These are phyloP conservation scores for Heliopora coerulea DNA, from an alignment of 92 coral and sea anemone species.

Conservation along the genomic window DNA sequence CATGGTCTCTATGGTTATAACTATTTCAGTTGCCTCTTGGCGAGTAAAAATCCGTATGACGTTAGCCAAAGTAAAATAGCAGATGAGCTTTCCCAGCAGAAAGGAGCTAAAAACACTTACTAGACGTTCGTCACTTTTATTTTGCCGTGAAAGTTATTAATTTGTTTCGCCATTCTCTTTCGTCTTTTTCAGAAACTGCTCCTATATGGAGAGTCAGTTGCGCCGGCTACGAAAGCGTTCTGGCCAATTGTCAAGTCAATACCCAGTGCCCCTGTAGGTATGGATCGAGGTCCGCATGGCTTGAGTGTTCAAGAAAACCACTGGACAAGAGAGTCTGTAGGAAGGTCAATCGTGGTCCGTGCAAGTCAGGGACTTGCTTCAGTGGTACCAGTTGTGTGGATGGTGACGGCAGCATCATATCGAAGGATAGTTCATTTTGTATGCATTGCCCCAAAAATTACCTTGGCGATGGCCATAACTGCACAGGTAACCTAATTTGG, in stretches of 20 bases:
- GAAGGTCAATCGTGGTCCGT: not conserved
- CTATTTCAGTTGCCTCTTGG: too few relatives aligned
- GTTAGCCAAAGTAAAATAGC: too few relatives aligned
- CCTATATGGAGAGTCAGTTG: not conserved
- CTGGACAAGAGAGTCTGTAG: conserved; percentile 29
- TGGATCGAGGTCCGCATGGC: not conserved
- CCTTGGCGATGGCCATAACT: conserved; percentile 73
- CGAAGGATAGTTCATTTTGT: conserved; percentile 57
- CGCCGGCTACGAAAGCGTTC: not conserved
- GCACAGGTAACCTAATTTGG: conserved; percentile 88
- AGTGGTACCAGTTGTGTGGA: not conserved
- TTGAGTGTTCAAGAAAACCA: conserved; percentile 10
- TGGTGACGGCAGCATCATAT: conserved; percentile 15
- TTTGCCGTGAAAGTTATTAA: too few relatives aligned
- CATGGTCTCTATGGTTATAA: too few relatives aligned
- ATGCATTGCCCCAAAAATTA: conserved; percentile 70
- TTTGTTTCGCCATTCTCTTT: too few relatives aligned
- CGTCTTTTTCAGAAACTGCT: too few relatives aligned
- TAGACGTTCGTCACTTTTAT: too few relatives aligned
- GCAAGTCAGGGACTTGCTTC: not conserved
- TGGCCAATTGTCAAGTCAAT: not conserved
- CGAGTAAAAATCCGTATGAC: too few relatives aligned
- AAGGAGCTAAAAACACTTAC: too few relatives aligned
- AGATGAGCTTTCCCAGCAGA: too few relatives aligned
- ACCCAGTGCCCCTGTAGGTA: not conserved